Evolutionary conservation across 2,113 vertebrate species (phyloP), one percentile per base, ranked within the genome.

Genomic region (Corythaeola cristata): DNA sequence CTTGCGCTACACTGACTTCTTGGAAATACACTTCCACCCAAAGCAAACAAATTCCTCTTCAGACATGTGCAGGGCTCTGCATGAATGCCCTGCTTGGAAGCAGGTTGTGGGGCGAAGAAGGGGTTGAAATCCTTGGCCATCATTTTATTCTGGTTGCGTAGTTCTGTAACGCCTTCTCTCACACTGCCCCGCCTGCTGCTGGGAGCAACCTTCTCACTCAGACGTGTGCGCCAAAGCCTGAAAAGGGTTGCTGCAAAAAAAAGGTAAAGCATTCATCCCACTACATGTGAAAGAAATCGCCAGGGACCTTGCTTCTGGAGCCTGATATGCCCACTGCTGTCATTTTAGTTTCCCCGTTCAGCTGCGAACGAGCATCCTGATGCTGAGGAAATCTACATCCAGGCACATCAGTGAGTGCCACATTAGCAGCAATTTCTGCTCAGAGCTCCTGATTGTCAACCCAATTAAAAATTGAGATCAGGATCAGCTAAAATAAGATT

Each of bases 91-190:
- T 45, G n/a, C 37, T 59, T 78, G 76, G 60, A 91, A 64, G 37
- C 27, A 28, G 30, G 21, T 44, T 76, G 59, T 58, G 62, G 44
- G 37, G 53, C 44, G 55, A 67, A 33, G 53, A 76, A 44, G 15
- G 17, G 19, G 5, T 24, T 45, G 62, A 75, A 68, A 69, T 68
- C 0, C 0, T 23, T 32, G n/a, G 41, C 22, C 27, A 45, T 6
- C 6, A 1, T 41, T 83, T 80, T 66, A 21, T 50, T 86, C 26
- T 26, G 30, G 7, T 20, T 76, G 47, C 0, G 0, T 30, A 41
- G 5, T 8, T 77, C 68, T 76, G 22, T 8, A 35, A n/a, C 12
- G 2, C 52, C 35, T 60, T 28, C 32, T 47, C 62, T 75, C 44
- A 19, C 0, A 0, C 21, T 33, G 39, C 0, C 7, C 52, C n/a